These are phyloP conservation scores for Dichetophora obliterata DNA, from an alignment of 2,888 invertebrate species.

Conservation along the genomic window DNA sequence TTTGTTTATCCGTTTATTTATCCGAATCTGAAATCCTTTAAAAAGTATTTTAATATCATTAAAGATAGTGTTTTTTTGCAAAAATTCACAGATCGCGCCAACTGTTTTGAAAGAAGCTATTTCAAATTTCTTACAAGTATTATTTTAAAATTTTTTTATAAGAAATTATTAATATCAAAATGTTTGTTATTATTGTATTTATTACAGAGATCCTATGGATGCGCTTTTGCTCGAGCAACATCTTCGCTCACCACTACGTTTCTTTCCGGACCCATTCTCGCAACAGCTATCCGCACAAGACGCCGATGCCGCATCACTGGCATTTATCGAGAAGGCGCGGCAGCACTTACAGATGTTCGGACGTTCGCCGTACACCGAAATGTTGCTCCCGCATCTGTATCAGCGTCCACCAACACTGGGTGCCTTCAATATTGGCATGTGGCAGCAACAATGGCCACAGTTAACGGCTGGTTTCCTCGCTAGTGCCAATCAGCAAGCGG, in stretches of 20 bases:
- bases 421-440: conserved; percentile 69
- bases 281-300: conserved; percentile 68
- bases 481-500: conserved; percentile 67
- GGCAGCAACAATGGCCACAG: conserved; percentile 71
- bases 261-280: conserved; percentile 69
- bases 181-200: background rate
- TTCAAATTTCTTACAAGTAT: too few species aligned
- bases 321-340: conserved; percentile 69
- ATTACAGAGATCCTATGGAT: conserved; percentile 69
- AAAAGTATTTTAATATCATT: too few species aligned
- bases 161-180: background rate
- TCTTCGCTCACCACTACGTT: conserved; percentile 67
- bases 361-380: conserved; percentile 69
- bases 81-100: too few species aligned
- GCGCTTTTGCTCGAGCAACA: conserved; percentile 69
- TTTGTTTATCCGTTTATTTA: too few species aligned
- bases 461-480: conserved; percentile 69
- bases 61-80: too few species aligned
- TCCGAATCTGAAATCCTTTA: too few species aligned
- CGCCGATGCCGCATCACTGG: conserved; percentile 69
- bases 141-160: background rate
- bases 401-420: conserved; percentile 65
- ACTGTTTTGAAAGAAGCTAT: too few species aligned
- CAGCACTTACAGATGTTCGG: conserved; percentile 70
- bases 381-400: conserved; percentile 70